Evolutionary conservation across 2,797 vertebrate genomes (phyloP).

Genomic region (Tiaroga cobitis): DNA sequence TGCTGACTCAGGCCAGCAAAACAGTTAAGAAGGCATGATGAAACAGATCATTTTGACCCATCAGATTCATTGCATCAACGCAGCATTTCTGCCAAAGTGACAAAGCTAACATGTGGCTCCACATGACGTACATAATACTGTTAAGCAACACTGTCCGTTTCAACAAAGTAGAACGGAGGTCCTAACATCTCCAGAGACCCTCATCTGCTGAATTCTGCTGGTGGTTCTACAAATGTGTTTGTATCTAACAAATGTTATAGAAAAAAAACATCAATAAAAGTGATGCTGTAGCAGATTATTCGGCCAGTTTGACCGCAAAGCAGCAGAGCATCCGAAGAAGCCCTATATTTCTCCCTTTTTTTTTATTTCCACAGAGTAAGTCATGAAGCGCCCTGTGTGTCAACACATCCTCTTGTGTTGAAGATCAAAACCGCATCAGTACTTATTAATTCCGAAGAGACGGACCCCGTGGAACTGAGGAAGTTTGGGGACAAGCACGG

Average conservation of each 20-base stretch:
- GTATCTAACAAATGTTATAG: neutral
- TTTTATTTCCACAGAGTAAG: neutral
- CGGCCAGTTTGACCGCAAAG: neutral
- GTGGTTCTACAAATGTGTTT: neutral
- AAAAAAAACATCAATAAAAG: slow-evolving; percentile 30
- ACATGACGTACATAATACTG: neutral
- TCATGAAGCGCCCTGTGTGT: neutral
- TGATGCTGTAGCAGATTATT: slow-evolving; percentile 14
- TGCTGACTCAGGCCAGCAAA: neutral
- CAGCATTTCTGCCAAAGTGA: slow-evolving; percentile 11
- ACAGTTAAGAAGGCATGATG: neutral
- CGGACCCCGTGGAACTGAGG: slow-evolving; percentile 96
- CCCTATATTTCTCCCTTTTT: neutral
- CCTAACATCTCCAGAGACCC: neutral
- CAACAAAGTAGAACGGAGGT: neutral
- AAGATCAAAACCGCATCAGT: slow-evolving; percentile 77
- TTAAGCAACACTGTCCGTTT: neutral
- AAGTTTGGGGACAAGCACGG: slow-evolving; percentile 94
- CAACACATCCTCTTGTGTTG: slow-evolving; percentile 7
- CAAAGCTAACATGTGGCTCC: neutral
- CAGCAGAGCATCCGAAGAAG: neutral
- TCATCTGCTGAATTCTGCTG: slow-evolving; percentile 12
- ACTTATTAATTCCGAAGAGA: slow-evolving; percentile 98
- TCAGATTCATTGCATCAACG: slow-evolving; percentile 1
- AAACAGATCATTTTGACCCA: neutral